A percentile compares a stretch with the other conserved stretches of the same genome.
phyloP scores from a whole-genome alignment of 2,888 invertebrate genomes.

The Caenorhabditis plicata region DNA sequence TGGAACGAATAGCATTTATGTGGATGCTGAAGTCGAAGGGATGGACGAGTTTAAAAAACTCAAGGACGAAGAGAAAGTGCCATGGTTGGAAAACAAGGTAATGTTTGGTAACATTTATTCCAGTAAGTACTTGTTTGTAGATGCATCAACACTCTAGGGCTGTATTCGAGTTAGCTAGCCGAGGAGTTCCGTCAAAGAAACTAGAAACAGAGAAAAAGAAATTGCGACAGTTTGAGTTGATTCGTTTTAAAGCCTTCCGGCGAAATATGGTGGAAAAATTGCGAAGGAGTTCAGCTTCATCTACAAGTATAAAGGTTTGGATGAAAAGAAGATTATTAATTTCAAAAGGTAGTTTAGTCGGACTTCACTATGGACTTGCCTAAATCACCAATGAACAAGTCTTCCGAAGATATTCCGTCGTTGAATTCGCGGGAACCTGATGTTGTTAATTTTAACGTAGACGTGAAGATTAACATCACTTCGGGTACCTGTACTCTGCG shows the following conservation, averaged over 20 bases:
- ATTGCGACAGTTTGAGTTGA: constrained; percentile 86
- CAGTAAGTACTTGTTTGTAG: constrained; percentile 39
- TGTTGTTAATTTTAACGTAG: constrained; percentile 61
- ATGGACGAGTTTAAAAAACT: constrained; percentile 36
- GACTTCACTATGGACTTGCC: too few relatives aligned
- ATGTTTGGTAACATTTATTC: background rate
- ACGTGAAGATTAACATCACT: constrained; percentile 59
- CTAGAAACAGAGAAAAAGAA: constrained; percentile 89
- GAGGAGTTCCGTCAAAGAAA: constrained; percentile 85
- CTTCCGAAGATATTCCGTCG: too few relatives aligned
- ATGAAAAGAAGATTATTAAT: background rate
- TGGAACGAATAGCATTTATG: constrained; percentile 30
- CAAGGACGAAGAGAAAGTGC: constrained; percentile 39
- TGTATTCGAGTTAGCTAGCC: constrained; percentile 81
- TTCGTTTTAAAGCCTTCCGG: constrained; percentile 74
- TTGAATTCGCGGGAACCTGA: constrained; percentile 20
- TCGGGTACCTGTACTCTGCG: constrained; percentile 57
- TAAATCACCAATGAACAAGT: too few relatives aligned
- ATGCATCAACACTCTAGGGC: constrained; percentile 96
- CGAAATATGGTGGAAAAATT: constrained; percentile 28
- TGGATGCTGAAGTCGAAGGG: constrained; percentile 41
- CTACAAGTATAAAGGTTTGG: background rate
- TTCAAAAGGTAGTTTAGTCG: background rate
- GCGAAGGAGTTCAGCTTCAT: constrained; percentile 2
- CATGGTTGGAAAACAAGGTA: constrained; percentile 61